phyloP scores from a whole-genome alignment of 2,888 invertebrate species.

The Drosophila macrospina region DNA sequence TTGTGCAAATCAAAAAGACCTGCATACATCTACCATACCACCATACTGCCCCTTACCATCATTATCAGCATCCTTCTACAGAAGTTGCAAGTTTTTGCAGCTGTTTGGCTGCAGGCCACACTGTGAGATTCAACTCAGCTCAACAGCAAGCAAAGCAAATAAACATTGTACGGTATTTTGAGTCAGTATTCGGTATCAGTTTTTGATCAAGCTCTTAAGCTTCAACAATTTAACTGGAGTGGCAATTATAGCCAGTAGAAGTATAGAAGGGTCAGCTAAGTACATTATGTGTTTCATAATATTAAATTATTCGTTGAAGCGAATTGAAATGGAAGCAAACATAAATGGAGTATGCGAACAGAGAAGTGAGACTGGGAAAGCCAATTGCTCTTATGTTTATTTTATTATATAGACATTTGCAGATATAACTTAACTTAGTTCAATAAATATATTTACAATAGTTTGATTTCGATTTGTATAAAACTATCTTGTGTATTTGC shows the following conservation, averaged over 20 bases:
- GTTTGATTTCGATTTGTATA: too few relatives aligned
- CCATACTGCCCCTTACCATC: background rate
- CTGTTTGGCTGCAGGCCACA: conserved; percentile 59
- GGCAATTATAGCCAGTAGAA: background rate
- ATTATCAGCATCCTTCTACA: background rate
- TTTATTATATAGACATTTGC: too few relatives aligned
- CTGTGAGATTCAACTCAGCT: conserved; percentile 9
- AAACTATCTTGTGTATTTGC: too few relatives aligned
- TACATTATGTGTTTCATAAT: background rate
- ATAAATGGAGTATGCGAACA: background rate
- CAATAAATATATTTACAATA: too few relatives aligned
- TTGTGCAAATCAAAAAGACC: conserved; percentile 64
- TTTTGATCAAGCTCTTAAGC: conserved; percentile 67
- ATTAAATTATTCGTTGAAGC: background rate
- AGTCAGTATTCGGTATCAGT: conserved; percentile 20
- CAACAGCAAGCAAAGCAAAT: conserved; percentile 42
- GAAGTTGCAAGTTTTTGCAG: conserved; percentile 55
- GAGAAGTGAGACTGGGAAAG: background rate
- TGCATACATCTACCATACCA: conserved; percentile 2
- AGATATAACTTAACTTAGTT: too few relatives aligned
- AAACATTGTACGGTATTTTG: conserved; percentile 42
- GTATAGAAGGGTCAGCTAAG: background rate
- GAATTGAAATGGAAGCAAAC: background rate
- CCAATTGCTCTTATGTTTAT: too few relatives aligned
- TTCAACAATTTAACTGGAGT: conserved; percentile 47